Conservation (phyloP, 2,888 invertebrate species). For the Cerastis rubricosa region DNA sequence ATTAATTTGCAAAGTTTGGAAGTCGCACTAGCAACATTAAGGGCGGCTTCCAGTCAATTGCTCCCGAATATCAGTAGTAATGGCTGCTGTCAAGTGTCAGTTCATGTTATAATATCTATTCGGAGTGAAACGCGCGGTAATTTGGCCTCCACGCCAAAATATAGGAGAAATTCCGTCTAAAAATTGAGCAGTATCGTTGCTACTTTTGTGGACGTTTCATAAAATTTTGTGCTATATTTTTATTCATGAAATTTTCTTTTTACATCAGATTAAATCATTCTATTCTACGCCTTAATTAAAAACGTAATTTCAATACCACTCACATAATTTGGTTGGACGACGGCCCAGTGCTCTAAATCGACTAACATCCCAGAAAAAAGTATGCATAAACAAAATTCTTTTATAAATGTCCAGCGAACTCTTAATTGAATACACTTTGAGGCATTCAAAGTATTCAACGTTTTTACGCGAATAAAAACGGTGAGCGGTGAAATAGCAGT, state of each 20-base stretch:
- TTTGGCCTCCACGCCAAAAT: conserved; percentile 46
- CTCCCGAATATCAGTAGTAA: conserved; percentile 74
- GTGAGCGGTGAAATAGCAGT: conserved; percentile 38
- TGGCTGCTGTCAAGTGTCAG: conserved; percentile 76
- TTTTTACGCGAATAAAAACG: conserved; percentile 54
- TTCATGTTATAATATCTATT: conserved; percentile 64
- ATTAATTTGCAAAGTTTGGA: conserved; percentile 55
- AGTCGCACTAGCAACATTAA: conserved; percentile 63
- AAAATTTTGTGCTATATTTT: conserved; percentile 2
- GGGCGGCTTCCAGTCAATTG: conserved; percentile 74
- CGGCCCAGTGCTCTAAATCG: conserved; percentile 29
- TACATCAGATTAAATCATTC: conserved; percentile 2
- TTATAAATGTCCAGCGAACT: conserved; percentile 60
- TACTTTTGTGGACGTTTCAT: conserved; percentile 17
- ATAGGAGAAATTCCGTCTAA: conserved; percentile 7
- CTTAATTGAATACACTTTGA: conserved; percentile 65
- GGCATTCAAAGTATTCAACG: conserved; percentile 62
- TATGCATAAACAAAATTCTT: conserved; percentile 41
- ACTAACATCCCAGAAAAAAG: conserved; percentile 46
- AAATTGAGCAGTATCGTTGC: conserved; percentile 5
- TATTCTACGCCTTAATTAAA: conserved; percentile 29
- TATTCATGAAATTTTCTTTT: conserved; percentile 13
- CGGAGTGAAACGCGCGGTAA: conserved; percentile 25
- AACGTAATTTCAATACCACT: conserved; percentile 45
- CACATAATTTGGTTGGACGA: conserved; percentile 28